Percentiles rank a stretch among this genome's conserved stretches.
Evolutionary conservation across 2,797 vertebrate species (phyloP).

Genomic region (Momotus momota): DNA sequence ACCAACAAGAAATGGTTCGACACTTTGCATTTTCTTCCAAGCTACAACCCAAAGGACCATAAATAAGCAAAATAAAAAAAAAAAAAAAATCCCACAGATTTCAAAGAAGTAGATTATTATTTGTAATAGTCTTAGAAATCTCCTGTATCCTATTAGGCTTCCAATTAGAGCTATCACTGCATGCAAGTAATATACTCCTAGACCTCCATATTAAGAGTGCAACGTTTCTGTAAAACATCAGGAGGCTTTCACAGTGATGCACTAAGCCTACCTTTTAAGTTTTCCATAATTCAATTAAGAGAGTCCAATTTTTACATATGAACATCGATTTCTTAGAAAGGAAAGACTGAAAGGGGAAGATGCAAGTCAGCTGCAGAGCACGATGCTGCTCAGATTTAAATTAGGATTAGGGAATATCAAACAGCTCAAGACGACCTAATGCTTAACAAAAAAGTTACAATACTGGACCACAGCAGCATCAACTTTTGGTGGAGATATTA

Average conservation of each 20-base stretch:
- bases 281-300: slow-evolving; percentile 49
- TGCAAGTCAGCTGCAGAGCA: background rate
- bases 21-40: slow-evolving; percentile 12
- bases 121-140: slow-evolving; percentile 16
- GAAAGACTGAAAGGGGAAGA: slow-evolving; percentile 7
- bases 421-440: background rate
- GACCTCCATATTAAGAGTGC: background rate
- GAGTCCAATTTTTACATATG: slow-evolving; percentile 18
- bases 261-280: background rate
- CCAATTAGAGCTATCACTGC: slow-evolving; percentile 23
- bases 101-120: slow-evolving; percentile 36
- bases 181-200: background rate
- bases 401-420: slow-evolving; percentile 22
- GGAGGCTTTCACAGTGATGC: background rate
- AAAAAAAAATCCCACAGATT: slow-evolving; percentile 5
- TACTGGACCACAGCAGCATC: background rate
- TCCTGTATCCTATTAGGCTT: slow-evolving; percentile 23
- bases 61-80: background rate
- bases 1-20: background rate
- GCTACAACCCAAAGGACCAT: slow-evolving; percentile 7
- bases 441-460: background rate
- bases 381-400: background rate
- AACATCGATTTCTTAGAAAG: slow-evolving; percentile 37
- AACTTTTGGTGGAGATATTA: background rate
- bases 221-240: slow-evolving; percentile 15